Evolutionary conservation across 2,888 invertebrate species (phyloP).

Genomic region (Eristalinus sepulchralis): DNA sequence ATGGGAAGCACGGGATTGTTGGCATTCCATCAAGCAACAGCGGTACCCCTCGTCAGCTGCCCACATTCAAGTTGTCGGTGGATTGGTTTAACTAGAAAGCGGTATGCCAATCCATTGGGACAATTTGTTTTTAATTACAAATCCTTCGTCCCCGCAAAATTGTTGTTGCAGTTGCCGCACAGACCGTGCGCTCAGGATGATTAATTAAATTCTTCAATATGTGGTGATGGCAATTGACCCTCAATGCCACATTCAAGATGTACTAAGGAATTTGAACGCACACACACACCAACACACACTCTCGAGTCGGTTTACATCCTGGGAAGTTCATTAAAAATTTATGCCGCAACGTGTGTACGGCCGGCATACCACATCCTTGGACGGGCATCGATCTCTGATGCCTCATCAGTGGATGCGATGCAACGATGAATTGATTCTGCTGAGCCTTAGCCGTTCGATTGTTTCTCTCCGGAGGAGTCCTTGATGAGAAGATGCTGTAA

Average conservation of each 20-base stretch:
- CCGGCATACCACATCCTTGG: constrained; percentile 3
- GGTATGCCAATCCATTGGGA: neutral
- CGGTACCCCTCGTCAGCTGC: neutral
- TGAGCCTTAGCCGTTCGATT: constrained; percentile 25
- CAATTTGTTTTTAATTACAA: constrained; percentile 12
- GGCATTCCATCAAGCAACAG: neutral
- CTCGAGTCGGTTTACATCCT: constrained; percentile 5
- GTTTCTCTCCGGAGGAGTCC: constrained; percentile 22
- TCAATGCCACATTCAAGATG: constrained; percentile 26
- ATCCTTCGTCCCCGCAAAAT: neutral
- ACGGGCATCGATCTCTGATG: constrained; percentile 14
- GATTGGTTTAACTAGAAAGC: neutral
- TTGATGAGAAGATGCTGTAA: constrained; percentile 39
- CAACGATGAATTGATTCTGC: constrained; percentile 38
- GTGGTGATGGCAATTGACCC: constrained; percentile 9
- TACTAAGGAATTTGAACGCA: constrained; percentile 4
- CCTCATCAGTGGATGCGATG: constrained; percentile 13
- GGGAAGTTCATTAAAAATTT: constrained; percentile 58
- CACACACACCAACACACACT: neutral
- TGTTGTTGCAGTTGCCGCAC: neutral
- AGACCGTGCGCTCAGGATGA: constrained; percentile 4
- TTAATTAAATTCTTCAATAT: constrained; percentile 55
- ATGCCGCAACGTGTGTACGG: constrained; percentile 31
- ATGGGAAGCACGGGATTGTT: too few relatives aligned
- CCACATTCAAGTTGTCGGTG: neutral